Evolutionary conservation across 2,113 vertebrate species (phyloP), one percentile per base, ranked within the genome.

Genomic region (Carlito syrichta): DNA sequence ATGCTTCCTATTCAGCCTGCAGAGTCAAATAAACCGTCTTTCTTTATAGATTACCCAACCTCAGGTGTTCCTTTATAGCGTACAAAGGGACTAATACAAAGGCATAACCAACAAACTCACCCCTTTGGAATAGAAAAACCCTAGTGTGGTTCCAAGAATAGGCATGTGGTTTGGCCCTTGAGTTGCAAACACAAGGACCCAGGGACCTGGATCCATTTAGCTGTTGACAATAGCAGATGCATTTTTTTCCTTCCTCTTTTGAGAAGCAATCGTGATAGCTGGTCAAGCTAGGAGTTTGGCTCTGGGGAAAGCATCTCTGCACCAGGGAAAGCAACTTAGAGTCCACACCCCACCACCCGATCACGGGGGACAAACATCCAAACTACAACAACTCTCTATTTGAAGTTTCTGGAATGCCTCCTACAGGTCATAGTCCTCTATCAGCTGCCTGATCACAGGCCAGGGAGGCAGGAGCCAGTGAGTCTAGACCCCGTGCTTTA

Each of bases 141-240:
- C 27, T 32, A 8, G 0, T 10, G 27, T 8, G 25, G 62, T 38
- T 43, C 50, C 43, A 3, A 40, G 78, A 54, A 17, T 0, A 4
- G 9, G 22, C 3, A 0, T 1, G 12, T 4, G 17, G 62, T 11
- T 16, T 74, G 76, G 71, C 27, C 6, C 22, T 68, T 8, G 52
- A 68, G 63, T 6, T 0, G 32, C 45, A 35, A n/a, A 35, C 50
- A 5, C 8, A 2, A 23, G 40, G 27, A 35, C 69, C 63, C 54
- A 3, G 1, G 23, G 54, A 2, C 19, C 62, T 3, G 1, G 45
- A 38, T 56, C 35, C 19, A 23, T 4, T 13, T 2, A 1, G 27
- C 66, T 19, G 9, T 0, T 1, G n/a, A 50, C 0, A 43, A 30
- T 35, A 19, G n/a, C 60, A 25, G 6, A 19, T 3, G 3, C 40